Percentiles rank a stretch among this genome's conserved stretches.
Evolutionary conservation across 1,140 invertebrate genomes (phyloP).

Genomic region (Musca vetustissima): DNA sequence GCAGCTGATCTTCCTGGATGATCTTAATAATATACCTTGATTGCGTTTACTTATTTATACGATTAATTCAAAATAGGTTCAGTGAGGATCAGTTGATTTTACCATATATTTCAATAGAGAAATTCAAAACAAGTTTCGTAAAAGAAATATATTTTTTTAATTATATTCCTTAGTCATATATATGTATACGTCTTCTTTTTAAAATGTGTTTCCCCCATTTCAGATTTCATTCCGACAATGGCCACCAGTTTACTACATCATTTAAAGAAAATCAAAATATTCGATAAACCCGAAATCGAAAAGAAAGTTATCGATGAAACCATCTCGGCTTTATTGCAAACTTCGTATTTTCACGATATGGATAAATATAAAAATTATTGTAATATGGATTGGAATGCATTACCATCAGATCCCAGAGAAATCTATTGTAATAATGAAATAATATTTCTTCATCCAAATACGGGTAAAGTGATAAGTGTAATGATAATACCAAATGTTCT

Average conservation of each 20-base stretch:
- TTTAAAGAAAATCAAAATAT: conserved; percentile 40
- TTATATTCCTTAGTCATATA: too few relatives aligned
- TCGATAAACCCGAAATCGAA: conserved; percentile 46
- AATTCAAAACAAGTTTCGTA: too few relatives aligned
- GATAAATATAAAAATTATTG: conserved; percentile 43
- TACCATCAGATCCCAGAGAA: conserved; percentile 44
- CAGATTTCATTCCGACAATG: conserved; percentile 37
- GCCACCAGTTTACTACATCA: conserved; percentile 24
- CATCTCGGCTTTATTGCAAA: conserved; percentile 32
- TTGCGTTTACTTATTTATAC: too few relatives aligned
- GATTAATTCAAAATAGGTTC: too few relatives aligned
- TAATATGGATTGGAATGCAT: conserved; percentile 50
- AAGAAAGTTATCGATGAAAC: conserved; percentile 43
- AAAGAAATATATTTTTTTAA: too few relatives aligned
- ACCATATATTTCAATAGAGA: too few relatives aligned
- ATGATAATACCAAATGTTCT: conserved; percentile 42
- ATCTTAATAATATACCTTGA: too few relatives aligned
- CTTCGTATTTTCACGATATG: conserved; percentile 41
- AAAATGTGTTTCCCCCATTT: too few relatives aligned
- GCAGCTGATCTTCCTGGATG: too few relatives aligned
- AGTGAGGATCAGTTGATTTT: too few relatives aligned
- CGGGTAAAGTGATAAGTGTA: conserved; percentile 42
- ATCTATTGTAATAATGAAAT: conserved; percentile 46
- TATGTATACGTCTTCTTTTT: too few relatives aligned
- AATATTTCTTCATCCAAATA: conserved; percentile 45